A percentile compares a stretch with the other conserved stretches of the same genome.
Evolutionary conservation across 2,113 vertebrate species (phyloP).

Genomic region (Ciconia stormi): DNA sequence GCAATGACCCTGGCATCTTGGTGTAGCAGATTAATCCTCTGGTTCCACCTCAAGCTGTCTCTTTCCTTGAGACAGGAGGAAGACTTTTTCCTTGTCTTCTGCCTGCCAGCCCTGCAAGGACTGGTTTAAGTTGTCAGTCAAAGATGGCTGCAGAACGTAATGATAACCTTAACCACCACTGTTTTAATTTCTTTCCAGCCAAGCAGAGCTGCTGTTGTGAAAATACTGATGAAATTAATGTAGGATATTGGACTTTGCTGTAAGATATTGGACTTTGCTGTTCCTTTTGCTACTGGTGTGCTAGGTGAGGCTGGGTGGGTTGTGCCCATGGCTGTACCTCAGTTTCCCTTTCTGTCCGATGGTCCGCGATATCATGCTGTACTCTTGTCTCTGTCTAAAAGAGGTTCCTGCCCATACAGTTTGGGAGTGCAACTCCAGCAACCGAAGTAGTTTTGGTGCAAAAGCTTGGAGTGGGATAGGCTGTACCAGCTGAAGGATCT

Average conservation of each 20-base stretch:
- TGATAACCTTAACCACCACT: not conserved
- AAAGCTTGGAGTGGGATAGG: not conserved
- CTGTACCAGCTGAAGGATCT: not conserved
- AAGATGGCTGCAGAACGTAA: not conserved
- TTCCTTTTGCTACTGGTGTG: not conserved
- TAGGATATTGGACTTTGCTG: not conserved
- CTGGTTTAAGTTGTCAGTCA: not conserved
- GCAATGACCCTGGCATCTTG: not conserved
- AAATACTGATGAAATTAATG: not conserved
- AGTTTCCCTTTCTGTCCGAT: not conserved
- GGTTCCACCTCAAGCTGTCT: not conserved
- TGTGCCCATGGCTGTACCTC: not conserved
- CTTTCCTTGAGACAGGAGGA: not conserved
- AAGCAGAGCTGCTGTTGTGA: not conserved
- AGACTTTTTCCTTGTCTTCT: not conserved
- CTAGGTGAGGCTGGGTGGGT: not conserved
- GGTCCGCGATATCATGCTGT: not conserved
- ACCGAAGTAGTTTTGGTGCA: not conserved
- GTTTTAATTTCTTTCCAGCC: not conserved
- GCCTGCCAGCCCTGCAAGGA: not conserved
- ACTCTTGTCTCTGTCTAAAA: not conserved
- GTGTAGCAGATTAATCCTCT: not conserved
- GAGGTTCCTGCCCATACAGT: not conserved
- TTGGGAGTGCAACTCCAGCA: not conserved
- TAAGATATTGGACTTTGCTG: not conserved